These are phyloP conservation scores for Poecilia picta DNA, from an alignment of 2,797 vertebrate genomes.

Conservation along the genomic window DNA sequence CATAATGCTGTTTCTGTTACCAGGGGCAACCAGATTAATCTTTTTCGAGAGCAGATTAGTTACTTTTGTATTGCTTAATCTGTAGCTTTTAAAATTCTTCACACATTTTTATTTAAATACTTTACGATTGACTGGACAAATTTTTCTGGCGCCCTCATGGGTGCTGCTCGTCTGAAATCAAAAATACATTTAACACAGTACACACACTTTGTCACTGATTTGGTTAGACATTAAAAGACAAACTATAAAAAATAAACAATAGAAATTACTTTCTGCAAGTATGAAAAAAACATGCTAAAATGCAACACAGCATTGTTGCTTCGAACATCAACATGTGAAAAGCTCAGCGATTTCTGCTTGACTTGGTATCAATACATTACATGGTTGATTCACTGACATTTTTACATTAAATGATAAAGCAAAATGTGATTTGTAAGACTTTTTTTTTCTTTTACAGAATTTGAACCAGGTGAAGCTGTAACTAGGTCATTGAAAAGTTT, in stretches of 20 bases:
- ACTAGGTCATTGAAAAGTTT: background rate
- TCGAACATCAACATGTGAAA: background rate
- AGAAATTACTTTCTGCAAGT: too few relatives aligned
- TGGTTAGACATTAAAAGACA: background rate
- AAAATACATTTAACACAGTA: background rate
- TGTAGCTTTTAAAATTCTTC: background rate
- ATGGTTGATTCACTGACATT: background rate
- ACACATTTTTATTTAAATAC: background rate
- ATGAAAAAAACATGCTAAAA: background rate
- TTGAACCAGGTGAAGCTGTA: background rate
- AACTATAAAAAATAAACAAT: too few relatives aligned
- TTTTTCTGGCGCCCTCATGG: background rate
- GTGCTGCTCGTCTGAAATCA: background rate
- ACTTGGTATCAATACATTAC: background rate
- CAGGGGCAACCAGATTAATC: constrained; percentile 36
- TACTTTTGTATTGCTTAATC: background rate
- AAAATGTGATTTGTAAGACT: background rate
- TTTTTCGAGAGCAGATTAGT: background rate
- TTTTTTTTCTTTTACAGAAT: background rate
- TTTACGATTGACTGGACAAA: background rate
- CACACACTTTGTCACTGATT: background rate
- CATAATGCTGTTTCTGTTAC: constrained; percentile 40
- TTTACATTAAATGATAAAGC: background rate
- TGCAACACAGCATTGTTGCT: background rate
- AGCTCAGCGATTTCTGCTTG: background rate